These are phyloP conservation scores for Malacoraja senta DNA, from an alignment of 2,797 vertebrate species.

Conservation along the genomic window DNA sequence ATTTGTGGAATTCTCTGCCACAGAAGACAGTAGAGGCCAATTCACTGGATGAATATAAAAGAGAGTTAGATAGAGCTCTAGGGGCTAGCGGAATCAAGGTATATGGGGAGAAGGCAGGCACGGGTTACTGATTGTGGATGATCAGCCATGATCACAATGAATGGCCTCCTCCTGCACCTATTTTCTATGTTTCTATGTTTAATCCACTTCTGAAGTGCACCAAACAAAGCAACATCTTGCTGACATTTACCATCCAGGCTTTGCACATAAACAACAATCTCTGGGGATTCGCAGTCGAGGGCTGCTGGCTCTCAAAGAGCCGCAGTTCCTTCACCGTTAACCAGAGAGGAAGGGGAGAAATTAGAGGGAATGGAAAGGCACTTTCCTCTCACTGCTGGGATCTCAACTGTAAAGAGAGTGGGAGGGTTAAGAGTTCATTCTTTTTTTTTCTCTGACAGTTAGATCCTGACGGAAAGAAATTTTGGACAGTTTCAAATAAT, in stretches of 20 bases:
- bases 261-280: not conserved
- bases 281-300: not conserved
- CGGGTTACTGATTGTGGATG: too few relatives aligned
- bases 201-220: not conserved
- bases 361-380: not conserved
- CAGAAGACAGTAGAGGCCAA: too few relatives aligned
- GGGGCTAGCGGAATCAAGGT: too few relatives aligned
- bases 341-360: not conserved
- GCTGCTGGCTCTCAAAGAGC: not conserved
- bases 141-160: too few relatives aligned
- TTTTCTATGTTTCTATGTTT: too few relatives aligned
- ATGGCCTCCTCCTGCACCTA: too few relatives aligned
- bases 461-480: not conserved
- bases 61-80: too few relatives aligned
- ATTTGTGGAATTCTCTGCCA: too few relatives aligned
- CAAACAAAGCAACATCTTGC: not conserved
- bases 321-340: not conserved
- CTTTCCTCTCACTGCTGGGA: not conserved
- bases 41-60: too few relatives aligned
- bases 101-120: too few relatives aligned
- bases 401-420: not conserved
- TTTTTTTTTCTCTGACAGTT: not conserved
- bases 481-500: conserved; percentile 21
- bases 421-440: not conserved
- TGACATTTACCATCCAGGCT: not conserved